A percentile compares a stretch with the other conserved stretches of the same genome.
Conservation (phyloP, 2,113 vertebrate genomes). For the Oncorhynchus clarkii region DNA sequence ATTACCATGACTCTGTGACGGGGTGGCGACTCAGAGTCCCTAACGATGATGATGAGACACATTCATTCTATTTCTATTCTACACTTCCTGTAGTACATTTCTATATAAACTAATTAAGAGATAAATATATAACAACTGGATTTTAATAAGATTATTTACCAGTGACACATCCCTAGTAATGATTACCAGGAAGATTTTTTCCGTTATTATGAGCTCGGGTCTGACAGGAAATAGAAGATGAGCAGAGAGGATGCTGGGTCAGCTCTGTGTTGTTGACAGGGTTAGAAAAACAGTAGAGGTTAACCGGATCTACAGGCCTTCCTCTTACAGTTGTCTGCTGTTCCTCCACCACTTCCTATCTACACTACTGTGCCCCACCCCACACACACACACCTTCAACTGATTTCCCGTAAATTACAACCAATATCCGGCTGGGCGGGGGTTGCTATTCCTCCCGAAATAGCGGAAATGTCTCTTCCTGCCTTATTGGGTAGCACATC, state of each 20-base stretch:
- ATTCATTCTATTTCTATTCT: too few species aligned
- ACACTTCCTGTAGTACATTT: too few species aligned
- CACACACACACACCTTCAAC: neutral
- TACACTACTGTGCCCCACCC: slow-evolving; percentile 11
- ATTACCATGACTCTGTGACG: too few species aligned
- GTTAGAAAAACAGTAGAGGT: slow-evolving; percentile 42
- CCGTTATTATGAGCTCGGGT: neutral
- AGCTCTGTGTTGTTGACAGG: slow-evolving; percentile 45
- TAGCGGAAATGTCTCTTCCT: slow-evolving; percentile 54
- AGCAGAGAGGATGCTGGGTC: slow-evolving; percentile 4
- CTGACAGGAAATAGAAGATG: neutral
- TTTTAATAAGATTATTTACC: too few species aligned
- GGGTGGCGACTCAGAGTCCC: too few species aligned
- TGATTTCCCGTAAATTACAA: neutral
- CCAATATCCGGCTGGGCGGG: too few species aligned
- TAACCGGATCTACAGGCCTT: slow-evolving; percentile 1
- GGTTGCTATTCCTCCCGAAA: neutral
- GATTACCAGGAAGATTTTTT: neutral
- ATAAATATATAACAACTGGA: too few species aligned
- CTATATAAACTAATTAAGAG: too few species aligned
- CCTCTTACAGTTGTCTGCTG: slow-evolving; percentile 26
- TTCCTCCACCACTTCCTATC: slow-evolving; percentile 14
- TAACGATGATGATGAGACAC: too few species aligned
- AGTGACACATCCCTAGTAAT: neutral
- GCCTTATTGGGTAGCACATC: slow-evolving; percentile 50